Evolutionary conservation across 2,797 vertebrate species (phyloP), one percentile per base, ranked within the genome.

Genomic region (Chrysolophus pictus): DNA sequence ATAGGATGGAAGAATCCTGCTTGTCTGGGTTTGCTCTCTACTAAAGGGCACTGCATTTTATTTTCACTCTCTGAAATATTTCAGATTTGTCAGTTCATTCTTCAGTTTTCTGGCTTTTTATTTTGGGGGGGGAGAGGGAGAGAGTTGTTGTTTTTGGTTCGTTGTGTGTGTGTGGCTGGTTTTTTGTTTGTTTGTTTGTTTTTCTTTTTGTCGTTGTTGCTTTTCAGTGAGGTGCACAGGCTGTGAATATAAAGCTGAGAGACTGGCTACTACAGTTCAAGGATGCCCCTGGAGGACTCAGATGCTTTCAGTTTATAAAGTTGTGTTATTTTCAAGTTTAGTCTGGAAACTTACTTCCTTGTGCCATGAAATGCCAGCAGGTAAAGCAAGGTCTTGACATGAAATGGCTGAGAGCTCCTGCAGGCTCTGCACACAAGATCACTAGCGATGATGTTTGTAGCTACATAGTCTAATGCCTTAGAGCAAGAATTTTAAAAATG

Each of bases 1-100:
- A 92, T 80, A 72, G 93, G 88, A 94, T 64, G 80, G n/a, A 90
- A 35, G 42, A 85, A 59, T 78, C 88, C 70, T 88, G 80, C 90
- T 68, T 84, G 51, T 85, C 95, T 76, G 58, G 84, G 91, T 97
- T 89, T 80, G 41, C 24, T 76, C 16, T 82, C 46, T 94, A 37
- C 37, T 71, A 75, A 88, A 35, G 29, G 63, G 73, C 59, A 78
- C 70, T 42, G 35, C 80, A 68, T 76, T 94, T 74, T 93, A 62
- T 65, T 77, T 84, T 76, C 15, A 51, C 90, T 84, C 78, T 80
- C 56, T 69, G 19, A 73, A 47, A 23, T 67, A 29, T 77, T 92
- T 88, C 64, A 84, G 11, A 11, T 62, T 69, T 65, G 76, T 92
- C 56, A 70, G 28, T 72, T 75, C 26, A 19, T 80, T 37, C 59